Evolutionary conservation across 2,888 invertebrate genomes (phyloP).

Genomic region (Campaea margaritaria): DNA sequence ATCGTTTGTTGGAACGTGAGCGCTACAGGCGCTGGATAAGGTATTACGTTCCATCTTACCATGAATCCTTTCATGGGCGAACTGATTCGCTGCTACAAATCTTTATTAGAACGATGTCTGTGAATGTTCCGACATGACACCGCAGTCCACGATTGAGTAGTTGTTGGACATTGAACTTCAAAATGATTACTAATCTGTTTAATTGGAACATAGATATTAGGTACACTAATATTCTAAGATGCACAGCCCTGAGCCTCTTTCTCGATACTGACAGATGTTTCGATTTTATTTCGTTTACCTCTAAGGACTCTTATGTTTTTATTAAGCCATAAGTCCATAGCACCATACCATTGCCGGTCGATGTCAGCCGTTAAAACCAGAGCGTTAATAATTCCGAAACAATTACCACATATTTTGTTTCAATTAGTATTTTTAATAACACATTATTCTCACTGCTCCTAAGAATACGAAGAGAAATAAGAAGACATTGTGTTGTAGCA

Average conservation of each 20-base stretch:
- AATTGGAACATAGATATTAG: no score
- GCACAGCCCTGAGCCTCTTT: no score
- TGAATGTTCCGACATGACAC: not conserved
- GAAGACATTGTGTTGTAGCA: constrained; percentile 43
- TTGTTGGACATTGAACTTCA: no score
- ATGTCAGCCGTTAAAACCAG: not conserved
- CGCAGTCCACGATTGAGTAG: no score
- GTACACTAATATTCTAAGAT: no score
- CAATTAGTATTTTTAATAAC: constrained; percentile 26
- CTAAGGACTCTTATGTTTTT: constrained; percentile 3
- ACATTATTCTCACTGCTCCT: constrained; percentile 17
- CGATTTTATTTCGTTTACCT: not conserved
- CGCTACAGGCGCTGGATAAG: constrained; percentile 37
- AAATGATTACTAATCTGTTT: no score
- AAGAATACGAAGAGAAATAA: constrained; percentile 42
- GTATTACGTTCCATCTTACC: constrained; percentile 34
- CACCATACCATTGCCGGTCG: not conserved
- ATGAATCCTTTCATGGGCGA: constrained; percentile 34
- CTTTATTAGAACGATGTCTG: no score
- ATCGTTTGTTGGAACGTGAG: constrained; percentile 40
- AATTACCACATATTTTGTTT: constrained; percentile 1
- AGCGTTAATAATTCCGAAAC: not conserved
- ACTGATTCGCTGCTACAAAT: not conserved
- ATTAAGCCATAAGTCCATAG: not conserved
- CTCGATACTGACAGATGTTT: not conserved